Evolutionary conservation across 2,797 vertebrate genomes (phyloP), one percentile per base, ranked within the genome.

Genomic region (Eptatretus atami): DNA sequence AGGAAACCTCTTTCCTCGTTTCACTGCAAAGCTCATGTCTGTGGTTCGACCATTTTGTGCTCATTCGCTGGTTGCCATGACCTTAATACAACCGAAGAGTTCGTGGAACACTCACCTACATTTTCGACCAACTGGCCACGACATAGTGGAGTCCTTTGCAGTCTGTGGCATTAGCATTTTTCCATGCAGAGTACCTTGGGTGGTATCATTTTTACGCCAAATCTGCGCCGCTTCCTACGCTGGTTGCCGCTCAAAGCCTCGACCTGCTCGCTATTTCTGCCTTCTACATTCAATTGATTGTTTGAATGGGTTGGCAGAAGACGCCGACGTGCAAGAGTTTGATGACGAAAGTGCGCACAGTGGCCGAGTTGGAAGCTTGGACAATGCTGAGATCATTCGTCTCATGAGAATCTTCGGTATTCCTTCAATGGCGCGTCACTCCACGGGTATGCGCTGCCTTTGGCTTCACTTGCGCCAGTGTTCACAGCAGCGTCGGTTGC

Each of bases 401-500:
- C 70, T 86, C 65, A 84, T 87, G 83, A 77, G 83, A 31, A 86
- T 87, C 72, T 88, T 70, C 78, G 84, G 31, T n/a, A 86, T 90
- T n/a, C n/a, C 70, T 73, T 90, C 68, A 88, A 87, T 90, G 66
- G 83, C 84, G 0, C 80, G 81, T 12, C 84, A 90, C 72, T 88
- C 83, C n/a, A 90, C 83, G 0, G 83, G 85, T 55, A 82, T 90
- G 71, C 76, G 81, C n/a, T 66, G 84, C 83, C 1, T 90, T 90
- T 9, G 81, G 82, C 53, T 87, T 90, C 72, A 88, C 85, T 68
- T 90, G 53, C 79, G 83, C 11, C 83, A 86, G 73, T 90, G 84
- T 71, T 85, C 80, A 54, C 82, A 88, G 70, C 84, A 87, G 75
- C n/a, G 83, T 86, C 57, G 86, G 85, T 75, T 88, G 84, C 67